Conservation (phyloP, 2,888 invertebrate species). For the Chydorus sphaericus region DNA sequence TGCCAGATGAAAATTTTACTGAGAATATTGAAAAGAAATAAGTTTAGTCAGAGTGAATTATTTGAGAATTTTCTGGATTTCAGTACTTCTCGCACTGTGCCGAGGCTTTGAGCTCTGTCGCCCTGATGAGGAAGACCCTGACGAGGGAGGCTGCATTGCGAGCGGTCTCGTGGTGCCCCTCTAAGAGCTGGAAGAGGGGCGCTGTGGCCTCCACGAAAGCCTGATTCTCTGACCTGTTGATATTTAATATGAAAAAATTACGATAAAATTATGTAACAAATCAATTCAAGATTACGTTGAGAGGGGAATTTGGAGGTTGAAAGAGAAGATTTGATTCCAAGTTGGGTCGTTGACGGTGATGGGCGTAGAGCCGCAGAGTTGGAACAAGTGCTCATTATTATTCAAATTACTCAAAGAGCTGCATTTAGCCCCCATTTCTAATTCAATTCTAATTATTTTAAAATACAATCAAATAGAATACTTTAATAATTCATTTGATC, state of each 20-base stretch:
- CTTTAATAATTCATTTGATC: neutral
- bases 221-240: conserved; percentile 68
- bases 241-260: conserved; percentile 8
- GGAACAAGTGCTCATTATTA: conserved; percentile 57
- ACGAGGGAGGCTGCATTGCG: conserved; percentile 82
- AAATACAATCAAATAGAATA: neutral
- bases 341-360: conserved; percentile 77
- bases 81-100: conserved; percentile 78
- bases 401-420: conserved; percentile 65
- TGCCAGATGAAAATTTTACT: conserved; percentile 78
- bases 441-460: neutral
- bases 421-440: conserved; percentile 60
- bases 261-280: conserved; percentile 22
- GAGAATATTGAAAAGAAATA: conserved; percentile 26
- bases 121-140: conserved; percentile 65
- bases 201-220: conserved; percentile 67
- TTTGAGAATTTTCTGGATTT: conserved; percentile 21
- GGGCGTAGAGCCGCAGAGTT: conserved; percentile 61
- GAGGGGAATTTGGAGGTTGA: conserved; percentile 67
- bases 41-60: neutral
- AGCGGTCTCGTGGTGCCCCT: conserved; percentile 70
- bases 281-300: conserved; percentile 49
- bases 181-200: conserved; percentile 51
- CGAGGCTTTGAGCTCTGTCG: conserved; percentile 66
- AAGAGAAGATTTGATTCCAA: conserved; percentile 87